Percentiles rank a stretch among this genome's conserved stretches.
These are phyloP conservation scores for Cladorhizidae sp. DNA, from an alignment of 37 sponge, comb jelly and placozoan species.

Conservation along the genomic window DNA sequence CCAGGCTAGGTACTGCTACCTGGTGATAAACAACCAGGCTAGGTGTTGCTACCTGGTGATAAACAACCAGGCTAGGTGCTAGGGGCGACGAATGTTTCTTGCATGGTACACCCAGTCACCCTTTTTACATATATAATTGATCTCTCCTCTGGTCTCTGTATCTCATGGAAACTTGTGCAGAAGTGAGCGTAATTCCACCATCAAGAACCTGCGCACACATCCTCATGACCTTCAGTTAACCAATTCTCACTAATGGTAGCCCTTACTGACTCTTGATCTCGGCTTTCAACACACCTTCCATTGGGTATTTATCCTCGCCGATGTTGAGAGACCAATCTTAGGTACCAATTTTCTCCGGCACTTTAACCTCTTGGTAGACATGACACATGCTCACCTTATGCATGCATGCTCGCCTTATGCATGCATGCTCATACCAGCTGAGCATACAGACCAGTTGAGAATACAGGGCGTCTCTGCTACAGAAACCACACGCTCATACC, in stretches of 20 bases:
- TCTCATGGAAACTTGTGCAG: constrained; percentile 46
- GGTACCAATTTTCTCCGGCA: constrained; percentile 49
- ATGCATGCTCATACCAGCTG: constrained; percentile 14
- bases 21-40: too few species aligned
- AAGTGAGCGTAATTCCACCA: constrained; percentile 48
- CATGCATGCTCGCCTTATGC: not conserved
- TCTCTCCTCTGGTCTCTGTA: not conserved
- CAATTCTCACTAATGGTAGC: constrained; percentile 41
- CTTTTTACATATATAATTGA: constrained; percentile 30
- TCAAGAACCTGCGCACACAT: not conserved
- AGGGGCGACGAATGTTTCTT: constrained; percentile 47
- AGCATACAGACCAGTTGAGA: not conserved
- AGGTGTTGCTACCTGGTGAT: too few species aligned
- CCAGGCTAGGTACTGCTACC: too few species aligned
- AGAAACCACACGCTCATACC: too few species aligned
- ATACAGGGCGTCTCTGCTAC: too few species aligned
- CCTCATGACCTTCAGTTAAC: not conserved
- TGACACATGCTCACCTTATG: not conserved
- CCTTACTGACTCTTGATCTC: constrained; percentile 48
- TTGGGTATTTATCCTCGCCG: too few species aligned
- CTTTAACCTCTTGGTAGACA: too few species aligned
- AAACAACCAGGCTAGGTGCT: constrained; percentile 41
- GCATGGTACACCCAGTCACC: constrained; percentile 49
- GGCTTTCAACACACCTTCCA: too few species aligned
- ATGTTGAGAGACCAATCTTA: constrained; percentile 41